A percentile compares a stretch with the other conserved stretches of the same genome.
phyloP scores from a whole-genome alignment of 2,113 vertebrate species.

The Salvator merianae region DNA sequence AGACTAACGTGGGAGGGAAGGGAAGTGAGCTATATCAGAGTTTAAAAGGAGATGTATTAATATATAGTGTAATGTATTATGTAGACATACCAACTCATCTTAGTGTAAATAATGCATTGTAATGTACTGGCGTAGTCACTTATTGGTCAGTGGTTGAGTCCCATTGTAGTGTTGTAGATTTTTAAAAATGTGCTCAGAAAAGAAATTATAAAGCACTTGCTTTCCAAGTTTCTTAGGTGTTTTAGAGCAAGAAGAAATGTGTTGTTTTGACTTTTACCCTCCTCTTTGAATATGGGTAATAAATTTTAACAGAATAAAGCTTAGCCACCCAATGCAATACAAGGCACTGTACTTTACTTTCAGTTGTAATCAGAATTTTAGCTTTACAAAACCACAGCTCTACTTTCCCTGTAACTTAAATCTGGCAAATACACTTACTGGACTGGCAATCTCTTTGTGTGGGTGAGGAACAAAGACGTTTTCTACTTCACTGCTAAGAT shows the following conservation, averaged over 20 bases:
- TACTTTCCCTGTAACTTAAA: neutral
- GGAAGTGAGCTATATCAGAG: constrained; percentile 39
- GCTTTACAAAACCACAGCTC: constrained; percentile 12
- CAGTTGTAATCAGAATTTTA: neutral
- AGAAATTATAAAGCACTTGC: constrained; percentile 26
- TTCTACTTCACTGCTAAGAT: neutral
- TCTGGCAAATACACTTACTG: neutral
- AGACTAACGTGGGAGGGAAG: constrained; percentile 18
- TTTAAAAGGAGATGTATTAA: constrained; percentile 59
- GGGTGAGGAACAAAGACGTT: neutral
- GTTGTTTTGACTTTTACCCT: neutral
- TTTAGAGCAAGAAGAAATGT: constrained; percentile 45
- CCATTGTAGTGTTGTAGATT: constrained; percentile 50
- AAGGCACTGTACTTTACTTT: neutral
- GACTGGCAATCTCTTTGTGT: neutral
- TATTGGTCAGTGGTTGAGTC: constrained; percentile 60
- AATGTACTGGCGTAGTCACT: constrained; percentile 39
- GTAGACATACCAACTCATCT: constrained; percentile 33
- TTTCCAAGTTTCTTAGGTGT: constrained; percentile 32
- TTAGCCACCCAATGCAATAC: neutral
- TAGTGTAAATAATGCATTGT: constrained; percentile 61
- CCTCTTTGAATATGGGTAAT: constrained; percentile 24
- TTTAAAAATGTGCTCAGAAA: constrained; percentile 30
- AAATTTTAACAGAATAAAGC: constrained; percentile 22
- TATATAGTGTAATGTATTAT: constrained; percentile 53